phyloP scores from a whole-genome alignment of 2,888 invertebrate species.

The Schizotus pectinicornis region DNA sequence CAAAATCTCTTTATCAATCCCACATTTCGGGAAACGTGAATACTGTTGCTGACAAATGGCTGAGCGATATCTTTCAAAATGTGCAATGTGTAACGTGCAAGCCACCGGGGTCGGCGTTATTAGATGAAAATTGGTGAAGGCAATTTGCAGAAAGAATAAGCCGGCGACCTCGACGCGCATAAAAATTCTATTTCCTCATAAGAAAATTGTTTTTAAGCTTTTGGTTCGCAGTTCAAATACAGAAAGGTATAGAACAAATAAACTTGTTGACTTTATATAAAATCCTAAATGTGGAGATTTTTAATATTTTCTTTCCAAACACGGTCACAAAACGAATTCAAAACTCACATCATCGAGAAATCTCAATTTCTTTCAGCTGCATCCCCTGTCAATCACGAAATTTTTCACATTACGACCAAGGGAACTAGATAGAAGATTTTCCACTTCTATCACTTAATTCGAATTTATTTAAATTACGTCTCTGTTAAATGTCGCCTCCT shows the following conservation, averaged over 20 bases:
- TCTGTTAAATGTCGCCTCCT: constrained; percentile 26
- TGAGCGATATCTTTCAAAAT: no score
- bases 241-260: constrained; percentile 24
- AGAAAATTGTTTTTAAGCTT: constrained; percentile 29
- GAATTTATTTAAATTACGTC: constrained; percentile 26
- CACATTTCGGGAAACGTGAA: no score
- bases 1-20: no score
- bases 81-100: no score
- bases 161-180: neutral
- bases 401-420: neutral
- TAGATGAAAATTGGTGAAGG: no score
- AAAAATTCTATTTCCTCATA: constrained; percentile 17
- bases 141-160: no score
- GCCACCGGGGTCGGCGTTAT: no score
- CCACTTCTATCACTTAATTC: constrained; percentile 20
- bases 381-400: constrained; percentile 14
- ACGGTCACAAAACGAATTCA: constrained; percentile 8
- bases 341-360: constrained; percentile 3
- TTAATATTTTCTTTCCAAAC: constrained; percentile 7
- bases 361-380: constrained; percentile 14
- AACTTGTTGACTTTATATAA: constrained; percentile 26
- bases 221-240: constrained; percentile 25
- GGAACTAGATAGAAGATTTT: constrained; percentile 4
- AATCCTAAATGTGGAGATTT: constrained; percentile 19
- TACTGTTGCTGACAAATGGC: no score